A percentile compares a stretch with the other conserved stretches of the same genome.
These are phyloP conservation scores for Machaerirhynchus nigripectus DNA, from an alignment of 2,113 vertebrate genomes.

Conservation along the genomic window DNA sequence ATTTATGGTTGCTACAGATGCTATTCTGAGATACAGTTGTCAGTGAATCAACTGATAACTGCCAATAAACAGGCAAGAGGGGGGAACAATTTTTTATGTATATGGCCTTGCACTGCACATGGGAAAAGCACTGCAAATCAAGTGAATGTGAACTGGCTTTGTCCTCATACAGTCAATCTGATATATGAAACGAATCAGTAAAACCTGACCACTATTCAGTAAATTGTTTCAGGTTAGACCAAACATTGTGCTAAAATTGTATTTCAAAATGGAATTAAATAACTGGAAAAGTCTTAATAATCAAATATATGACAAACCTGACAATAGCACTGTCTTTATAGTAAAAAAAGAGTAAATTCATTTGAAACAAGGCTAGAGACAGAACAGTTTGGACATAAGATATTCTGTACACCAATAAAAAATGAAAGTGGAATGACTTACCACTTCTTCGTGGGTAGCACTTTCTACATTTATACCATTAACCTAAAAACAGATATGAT, in stretches of 20 bases:
- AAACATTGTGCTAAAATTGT: neutral
- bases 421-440: conserved; percentile 73
- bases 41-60: neutral
- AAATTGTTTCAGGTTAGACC: neutral
- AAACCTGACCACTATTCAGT: neutral
- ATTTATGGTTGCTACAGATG: neutral
- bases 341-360: neutral
- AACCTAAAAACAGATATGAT: conserved; percentile 74
- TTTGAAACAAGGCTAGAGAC: neutral
- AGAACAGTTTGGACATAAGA: neutral
- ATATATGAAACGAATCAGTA: neutral
- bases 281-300: neutral
- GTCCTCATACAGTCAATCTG: neutral
- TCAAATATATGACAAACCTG: neutral
- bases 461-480: conserved; percentile 92
- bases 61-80: neutral
- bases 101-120: neutral
- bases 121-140: rapidly evolving
- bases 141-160: neutral
- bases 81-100: neutral
- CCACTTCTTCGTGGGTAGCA: conserved; percentile 92
- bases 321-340: neutral
- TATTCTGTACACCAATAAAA: neutral
- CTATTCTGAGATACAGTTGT: neutral
- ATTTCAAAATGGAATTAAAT: neutral